phyloP scores from a whole-genome alignment of 2,888 invertebrate genomes.

The Salticus scenicus region DNA sequence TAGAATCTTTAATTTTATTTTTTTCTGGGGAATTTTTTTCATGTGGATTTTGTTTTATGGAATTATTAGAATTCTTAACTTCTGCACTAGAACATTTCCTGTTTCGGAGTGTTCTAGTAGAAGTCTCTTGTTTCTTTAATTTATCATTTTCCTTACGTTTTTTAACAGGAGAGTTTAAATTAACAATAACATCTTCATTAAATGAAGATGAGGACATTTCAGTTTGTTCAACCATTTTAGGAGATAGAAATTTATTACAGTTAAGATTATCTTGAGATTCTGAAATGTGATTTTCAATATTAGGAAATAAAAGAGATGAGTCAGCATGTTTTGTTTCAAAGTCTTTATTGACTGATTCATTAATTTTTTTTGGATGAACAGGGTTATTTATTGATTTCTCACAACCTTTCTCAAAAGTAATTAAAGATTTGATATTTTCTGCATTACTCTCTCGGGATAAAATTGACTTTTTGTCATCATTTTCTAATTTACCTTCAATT shows the following conservation, averaged over 20 bases:
- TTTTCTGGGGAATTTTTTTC: background rate
- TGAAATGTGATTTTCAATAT: background rate
- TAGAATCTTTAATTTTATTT: background rate
- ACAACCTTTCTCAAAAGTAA: too few relatives aligned
- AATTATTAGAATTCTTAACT: background rate
- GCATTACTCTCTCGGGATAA: too few relatives aligned
- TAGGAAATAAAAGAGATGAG: background rate
- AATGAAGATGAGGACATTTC: too few relatives aligned
- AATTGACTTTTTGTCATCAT: too few relatives aligned
- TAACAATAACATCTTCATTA: too few relatives aligned
- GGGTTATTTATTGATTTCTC: background rate
- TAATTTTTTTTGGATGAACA: background rate
- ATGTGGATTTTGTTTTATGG: background rate
- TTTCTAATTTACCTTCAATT: too few relatives aligned
- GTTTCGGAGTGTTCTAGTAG: conserved; percentile 1
- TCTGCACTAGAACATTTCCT: conserved; percentile 15
- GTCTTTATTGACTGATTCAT: background rate
- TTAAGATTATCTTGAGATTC: background rate
- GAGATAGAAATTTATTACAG: too few relatives aligned
- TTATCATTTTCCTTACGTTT: background rate
- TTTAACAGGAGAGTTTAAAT: background rate
- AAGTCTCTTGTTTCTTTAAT: background rate
- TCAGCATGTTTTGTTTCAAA: background rate
- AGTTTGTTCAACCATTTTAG: background rate
- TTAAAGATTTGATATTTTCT: too few relatives aligned